Evolutionary conservation across 2,113 vertebrate species (phyloP).

Genomic region (Setophaga petechia): DNA sequence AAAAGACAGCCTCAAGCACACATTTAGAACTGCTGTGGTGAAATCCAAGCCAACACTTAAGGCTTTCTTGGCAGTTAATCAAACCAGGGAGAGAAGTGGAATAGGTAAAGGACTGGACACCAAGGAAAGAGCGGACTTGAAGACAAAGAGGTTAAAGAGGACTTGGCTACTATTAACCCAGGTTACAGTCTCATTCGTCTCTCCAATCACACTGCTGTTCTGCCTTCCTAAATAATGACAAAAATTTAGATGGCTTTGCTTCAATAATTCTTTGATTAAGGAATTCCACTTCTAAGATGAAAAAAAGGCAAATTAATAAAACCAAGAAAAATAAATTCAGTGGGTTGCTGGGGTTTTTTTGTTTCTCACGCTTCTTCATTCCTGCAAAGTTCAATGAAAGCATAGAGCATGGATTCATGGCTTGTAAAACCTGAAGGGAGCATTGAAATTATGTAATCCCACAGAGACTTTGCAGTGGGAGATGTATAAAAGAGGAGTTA

Average conservation of each 20-base stretch:
- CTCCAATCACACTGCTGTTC: neutral
- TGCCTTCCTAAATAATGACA: neutral
- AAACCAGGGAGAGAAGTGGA: neutral
- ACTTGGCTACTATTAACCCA: neutral
- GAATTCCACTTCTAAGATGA: neutral
- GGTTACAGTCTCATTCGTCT: neutral
- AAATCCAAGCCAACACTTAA: neutral
- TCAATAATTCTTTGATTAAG: neutral
- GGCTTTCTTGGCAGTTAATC: neutral
- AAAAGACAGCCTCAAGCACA: neutral
- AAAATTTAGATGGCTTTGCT: neutral
- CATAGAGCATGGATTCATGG: neutral
- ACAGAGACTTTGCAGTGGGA: neutral
- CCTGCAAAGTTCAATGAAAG: neutral
- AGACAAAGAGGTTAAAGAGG: neutral
- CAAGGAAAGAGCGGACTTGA: neutral
- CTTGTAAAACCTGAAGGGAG: neutral
- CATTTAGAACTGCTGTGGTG: neutral
- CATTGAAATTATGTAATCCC: neutral
- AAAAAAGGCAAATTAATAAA: neutral
- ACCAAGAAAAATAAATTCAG: neutral
- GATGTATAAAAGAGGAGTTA: fast-evolving
- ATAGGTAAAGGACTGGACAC: neutral
- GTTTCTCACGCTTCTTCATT: neutral
- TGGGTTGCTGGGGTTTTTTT: neutral